phyloP scores from a whole-genome alignment of 2,888 invertebrate genomes.

The Caenorhabditis wallacei region DNA sequence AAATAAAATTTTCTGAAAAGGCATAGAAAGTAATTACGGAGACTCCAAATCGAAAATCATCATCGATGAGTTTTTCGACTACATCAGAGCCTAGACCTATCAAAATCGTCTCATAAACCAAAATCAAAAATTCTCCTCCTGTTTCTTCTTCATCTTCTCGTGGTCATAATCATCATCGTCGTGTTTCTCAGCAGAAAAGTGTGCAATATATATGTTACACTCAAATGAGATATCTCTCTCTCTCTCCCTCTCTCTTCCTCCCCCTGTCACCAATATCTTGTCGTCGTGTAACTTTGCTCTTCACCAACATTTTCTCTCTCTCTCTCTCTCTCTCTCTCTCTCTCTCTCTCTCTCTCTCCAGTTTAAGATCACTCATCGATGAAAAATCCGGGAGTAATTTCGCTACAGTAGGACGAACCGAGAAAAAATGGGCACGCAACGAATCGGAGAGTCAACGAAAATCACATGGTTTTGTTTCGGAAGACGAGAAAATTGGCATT shows the following conservation, averaged over 20 bases:
- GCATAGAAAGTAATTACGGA: too few relatives aligned
- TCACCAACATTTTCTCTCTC: not conserved
- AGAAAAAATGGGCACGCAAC: not conserved
- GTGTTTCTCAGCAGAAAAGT: constrained; percentile 25
- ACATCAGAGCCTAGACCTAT: too few relatives aligned
- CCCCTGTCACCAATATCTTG: not conserved
- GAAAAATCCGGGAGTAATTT: not conserved
- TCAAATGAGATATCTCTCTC: not conserved
- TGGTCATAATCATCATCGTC: constrained; percentile 24
- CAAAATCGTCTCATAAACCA: not conserved
- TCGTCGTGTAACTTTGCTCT: not conserved
- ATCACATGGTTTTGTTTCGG: constrained; percentile 37
- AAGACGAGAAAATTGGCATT: constrained; percentile 21
- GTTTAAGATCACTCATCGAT: constrained; percentile 26
- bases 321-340: not conserved
- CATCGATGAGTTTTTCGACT: too few relatives aligned
- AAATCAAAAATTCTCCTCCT: constrained; percentile 6
- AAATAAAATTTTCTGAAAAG: too few relatives aligned
- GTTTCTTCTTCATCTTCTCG: not conserved
- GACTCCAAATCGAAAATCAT: too few relatives aligned
- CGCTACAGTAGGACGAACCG: constrained; percentile 8
- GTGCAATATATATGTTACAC: constrained; percentile 39
- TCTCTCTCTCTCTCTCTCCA: not conserved
- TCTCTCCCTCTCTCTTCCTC: not conserved
- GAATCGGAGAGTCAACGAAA: constrained; percentile 6